These are phyloP conservation scores for Hymenochirus boettgeri DNA, from an alignment of 2,113 vertebrate genomes.

Conservation along the genomic window DNA sequence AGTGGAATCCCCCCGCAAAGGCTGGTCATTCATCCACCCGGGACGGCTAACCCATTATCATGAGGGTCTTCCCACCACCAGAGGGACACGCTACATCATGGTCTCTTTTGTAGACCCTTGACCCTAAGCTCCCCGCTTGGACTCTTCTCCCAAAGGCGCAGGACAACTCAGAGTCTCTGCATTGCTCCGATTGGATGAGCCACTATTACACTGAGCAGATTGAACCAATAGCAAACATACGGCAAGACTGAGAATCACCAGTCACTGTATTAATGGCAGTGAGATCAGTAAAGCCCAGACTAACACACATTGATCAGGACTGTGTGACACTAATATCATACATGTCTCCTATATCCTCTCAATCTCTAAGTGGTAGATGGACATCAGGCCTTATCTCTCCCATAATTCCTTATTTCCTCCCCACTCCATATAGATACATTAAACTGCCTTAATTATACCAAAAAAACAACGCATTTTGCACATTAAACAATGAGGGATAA, in stretches of 20 bases:
- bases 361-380: background rate
- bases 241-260: too few species aligned
- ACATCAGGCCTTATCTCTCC: background rate
- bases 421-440: background rate
- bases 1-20: constrained; percentile 75
- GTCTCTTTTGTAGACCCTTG: constrained; percentile 86
- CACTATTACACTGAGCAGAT: background rate
- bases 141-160: background rate
- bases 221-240: background rate
- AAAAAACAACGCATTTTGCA: background rate
- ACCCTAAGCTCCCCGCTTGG: background rate
- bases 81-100: constrained; percentile 84
- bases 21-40: constrained; percentile 84
- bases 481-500: background rate
- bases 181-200: too few species aligned
- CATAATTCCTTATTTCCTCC: background rate
- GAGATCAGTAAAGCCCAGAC: background rate
- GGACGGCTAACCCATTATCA: constrained; percentile 86
- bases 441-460: constrained; percentile 10
- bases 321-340: too few species aligned
- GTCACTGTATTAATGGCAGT: too few species aligned
- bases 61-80: constrained; percentile 78
- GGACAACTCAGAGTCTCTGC: too few species aligned
- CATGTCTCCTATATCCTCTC: background rate
- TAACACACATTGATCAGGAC: too few species aligned